Percentiles rank a stretch among this genome's conserved stretches.
Conservation (phyloP, 2,113 vertebrate genomes). For the Falco punctatus region DNA sequence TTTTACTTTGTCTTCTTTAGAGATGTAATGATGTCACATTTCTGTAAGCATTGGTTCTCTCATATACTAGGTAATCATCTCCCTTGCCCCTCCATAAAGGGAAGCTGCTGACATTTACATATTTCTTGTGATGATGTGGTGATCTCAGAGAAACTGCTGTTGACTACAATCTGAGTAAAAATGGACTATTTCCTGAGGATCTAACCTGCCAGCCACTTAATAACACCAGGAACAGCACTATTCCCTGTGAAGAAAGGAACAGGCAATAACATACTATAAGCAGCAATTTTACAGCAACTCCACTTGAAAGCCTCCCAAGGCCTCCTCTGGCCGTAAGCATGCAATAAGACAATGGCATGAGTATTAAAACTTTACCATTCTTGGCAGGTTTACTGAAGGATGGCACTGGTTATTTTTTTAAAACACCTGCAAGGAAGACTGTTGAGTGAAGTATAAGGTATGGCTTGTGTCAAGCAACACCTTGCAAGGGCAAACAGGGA, state of each 20-base stretch:
- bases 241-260: not conserved
- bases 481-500: slow-evolving; percentile 55
- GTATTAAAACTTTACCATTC: not conserved
- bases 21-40: not conserved
- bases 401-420: not conserved
- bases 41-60: not conserved
- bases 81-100: not conserved
- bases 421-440: not conserved
- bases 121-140: not conserved
- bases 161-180: not conserved
- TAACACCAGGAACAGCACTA: not conserved
- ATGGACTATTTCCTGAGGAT: not conserved
- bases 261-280: not conserved
- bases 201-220: not conserved
- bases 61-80: not conserved
- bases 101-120: not conserved
- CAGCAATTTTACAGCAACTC: not conserved
- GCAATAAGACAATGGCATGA: not conserved
- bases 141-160: not conserved
- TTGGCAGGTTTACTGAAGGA: not conserved
- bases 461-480: slow-evolving; percentile 29
- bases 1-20: not conserved
- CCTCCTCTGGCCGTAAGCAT: not conserved
- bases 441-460: not conserved
- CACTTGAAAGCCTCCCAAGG: not conserved